Evolutionary conservation across 2,888 invertebrate genomes (phyloP), one percentile per base, ranked within the genome.

Genomic region (Yponomeuta sedellus): DNA sequence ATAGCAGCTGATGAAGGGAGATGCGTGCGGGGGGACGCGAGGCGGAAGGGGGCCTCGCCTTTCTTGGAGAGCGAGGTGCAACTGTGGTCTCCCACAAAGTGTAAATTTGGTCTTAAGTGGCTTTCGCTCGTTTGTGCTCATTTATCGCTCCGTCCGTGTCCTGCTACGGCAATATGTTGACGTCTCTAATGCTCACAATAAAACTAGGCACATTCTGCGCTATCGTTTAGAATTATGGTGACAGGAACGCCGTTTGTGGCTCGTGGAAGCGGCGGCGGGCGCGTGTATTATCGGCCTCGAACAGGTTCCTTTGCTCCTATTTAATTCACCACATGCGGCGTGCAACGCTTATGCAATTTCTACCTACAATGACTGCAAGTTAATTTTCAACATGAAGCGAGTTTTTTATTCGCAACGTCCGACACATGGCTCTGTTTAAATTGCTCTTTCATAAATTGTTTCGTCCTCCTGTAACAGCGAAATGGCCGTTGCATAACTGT

Each of bases 31-130:
- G 74, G 69, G 75, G 69, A 74, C 74, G 70, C 73, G 72, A 72
- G 73, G 73, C 74, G 68, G 12, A 16, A 25, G 52, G 40, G 44
- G 10, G 64, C 28, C 64, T 40, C 56, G 72, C 74, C 73, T 71
- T 78, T 52, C 44, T 76, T 77, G 72, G 71, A 74, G 71, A 70
- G 69, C 78, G 75, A 75, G 78, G 71, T 80, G 79, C 80, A 77
- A 71, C 74, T 81, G 81, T 78, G 85, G 83, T 88, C 91, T 90
- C 91, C 91, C 91, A 87, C 91, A 79, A 86, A 90, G 91, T 84
- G 86, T 90, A 88, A 89, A 90, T 89, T 89, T 85, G 88, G 84
- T 87, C 83, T 88, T n/a, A 88, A 88, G 85, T 88, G 83, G 83
- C 87, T 88, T 89, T 86, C 84, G 86, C 86, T 87, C 82, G 82